These are phyloP conservation scores for Stenodema calcarata DNA, from an alignment of 2,888 invertebrate species.

Conservation along the genomic window DNA sequence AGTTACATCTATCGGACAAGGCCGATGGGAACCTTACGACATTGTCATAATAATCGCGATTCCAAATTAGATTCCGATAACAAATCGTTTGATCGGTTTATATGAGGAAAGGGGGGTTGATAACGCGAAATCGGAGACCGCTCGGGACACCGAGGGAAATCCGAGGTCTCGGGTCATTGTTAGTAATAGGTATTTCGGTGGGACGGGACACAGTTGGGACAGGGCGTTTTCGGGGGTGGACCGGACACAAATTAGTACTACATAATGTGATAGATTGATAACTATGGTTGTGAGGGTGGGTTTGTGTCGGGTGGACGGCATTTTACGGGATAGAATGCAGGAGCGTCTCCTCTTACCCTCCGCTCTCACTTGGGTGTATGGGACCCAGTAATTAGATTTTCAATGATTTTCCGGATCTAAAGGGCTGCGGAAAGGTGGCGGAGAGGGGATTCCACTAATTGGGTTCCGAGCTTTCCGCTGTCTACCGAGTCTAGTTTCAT, in stretches of 20 bases:
- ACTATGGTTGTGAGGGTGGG: not conserved
- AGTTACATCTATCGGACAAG: not conserved
- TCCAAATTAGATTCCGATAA: not conserved
- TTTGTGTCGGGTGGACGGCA: not conserved
- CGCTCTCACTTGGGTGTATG: not conserved
- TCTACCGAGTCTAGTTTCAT: not conserved
- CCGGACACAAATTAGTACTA: slow-evolving; percentile 8
- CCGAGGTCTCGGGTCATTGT: not conserved
- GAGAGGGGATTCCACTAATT: slow-evolving; percentile 10
- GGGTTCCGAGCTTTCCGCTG: not conserved
- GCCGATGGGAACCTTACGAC: not conserved
- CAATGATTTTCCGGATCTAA: slow-evolving; percentile 14
- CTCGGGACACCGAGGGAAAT: not conserved
- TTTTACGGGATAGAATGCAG: not conserved
- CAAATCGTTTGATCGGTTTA: not conserved
- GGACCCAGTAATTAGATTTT: slow-evolving; percentile 7
- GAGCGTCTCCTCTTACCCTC: not conserved
- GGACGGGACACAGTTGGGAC: not conserved
- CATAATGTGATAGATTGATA: slow-evolving; percentile 19
- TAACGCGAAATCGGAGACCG: not conserved
- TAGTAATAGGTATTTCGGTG: not conserved
- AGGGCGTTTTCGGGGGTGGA: not conserved
- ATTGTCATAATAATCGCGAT: not conserved
- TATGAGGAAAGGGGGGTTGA: not conserved
- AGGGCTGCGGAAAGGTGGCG: not conserved